Conservation (phyloP, 2,113 vertebrate species). For the Arothron firmamentum region DNA sequence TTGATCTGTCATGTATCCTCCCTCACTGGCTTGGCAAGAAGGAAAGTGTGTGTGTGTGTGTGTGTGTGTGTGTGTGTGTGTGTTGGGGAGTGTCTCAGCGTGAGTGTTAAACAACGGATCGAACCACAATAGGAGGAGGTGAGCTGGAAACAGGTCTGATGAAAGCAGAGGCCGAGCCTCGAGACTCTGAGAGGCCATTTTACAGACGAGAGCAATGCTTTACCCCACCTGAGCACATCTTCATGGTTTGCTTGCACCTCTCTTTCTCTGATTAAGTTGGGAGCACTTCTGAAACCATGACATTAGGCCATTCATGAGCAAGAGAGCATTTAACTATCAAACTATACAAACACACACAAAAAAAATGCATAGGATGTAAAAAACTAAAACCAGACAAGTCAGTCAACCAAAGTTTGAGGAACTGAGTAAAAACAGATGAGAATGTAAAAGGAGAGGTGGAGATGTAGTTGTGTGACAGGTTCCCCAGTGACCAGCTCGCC, state of each 20-base stretch:
- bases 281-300: slow-evolving; percentile 10
- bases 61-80: slow-evolving; percentile 1
- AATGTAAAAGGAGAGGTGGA: neutral
- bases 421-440: neutral
- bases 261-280: neutral
- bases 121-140: slow-evolving; percentile 38
- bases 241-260: neutral
- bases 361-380: neutral
- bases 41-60: neutral
- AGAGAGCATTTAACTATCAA: neutral
- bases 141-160: slow-evolving; percentile 20
- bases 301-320: neutral
- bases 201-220: slow-evolving; percentile 14
- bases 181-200: slow-evolving; percentile 32
- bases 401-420: neutral
- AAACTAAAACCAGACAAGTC: too few species aligned
- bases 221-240: slow-evolving; percentile 18
- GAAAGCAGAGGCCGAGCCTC: slow-evolving; percentile 29
- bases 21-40: slow-evolving; percentile 12
- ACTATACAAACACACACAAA: too few species aligned
- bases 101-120: slow-evolving; percentile 57
- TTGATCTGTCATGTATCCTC: slow-evolving; percentile 67
- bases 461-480: slow-evolving; percentile 34
- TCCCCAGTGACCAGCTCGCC: slow-evolving; percentile 74
- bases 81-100: slow-evolving; percentile 39